These are phyloP conservation scores for Tupaia chinensis DNA, from an alignment of 2,113 vertebrate genomes.

Conservation along the genomic window DNA sequence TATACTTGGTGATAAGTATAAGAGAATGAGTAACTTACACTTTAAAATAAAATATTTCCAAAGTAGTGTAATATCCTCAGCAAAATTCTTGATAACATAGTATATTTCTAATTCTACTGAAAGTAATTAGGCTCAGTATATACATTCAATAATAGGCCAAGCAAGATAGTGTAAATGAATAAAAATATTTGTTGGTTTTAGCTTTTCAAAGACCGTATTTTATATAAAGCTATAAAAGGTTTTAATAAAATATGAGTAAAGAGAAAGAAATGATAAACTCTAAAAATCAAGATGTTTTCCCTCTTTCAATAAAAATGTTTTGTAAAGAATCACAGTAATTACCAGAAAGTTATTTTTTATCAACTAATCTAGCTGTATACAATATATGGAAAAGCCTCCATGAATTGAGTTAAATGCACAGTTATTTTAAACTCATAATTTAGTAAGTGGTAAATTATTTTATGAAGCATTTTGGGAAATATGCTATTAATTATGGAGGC, in stretches of 20 bases:
- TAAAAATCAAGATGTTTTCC: not conserved
- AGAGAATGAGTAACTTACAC: not conserved
- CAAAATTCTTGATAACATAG: slow-evolving; percentile 1
- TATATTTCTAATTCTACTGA: not conserved
- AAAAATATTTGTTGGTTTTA: not conserved
- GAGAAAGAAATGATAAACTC: not conserved
- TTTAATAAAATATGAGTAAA: slow-evolving; percentile 45
- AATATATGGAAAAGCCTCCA: not conserved
- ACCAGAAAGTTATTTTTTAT: slow-evolving; percentile 19
- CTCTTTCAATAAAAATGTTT: not conserved
- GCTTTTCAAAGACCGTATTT: not conserved
- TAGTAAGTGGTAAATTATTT: not conserved
- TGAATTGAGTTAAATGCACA: not conserved
- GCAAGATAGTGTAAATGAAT: not conserved
- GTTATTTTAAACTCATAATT: slow-evolving; percentile 2
- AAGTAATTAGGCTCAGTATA: not conserved
- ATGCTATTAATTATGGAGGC: not conserved
- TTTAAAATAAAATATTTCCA: slow-evolving; percentile 47
- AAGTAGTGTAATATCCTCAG: not conserved
- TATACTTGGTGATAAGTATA: not conserved
- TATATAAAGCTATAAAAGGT: not conserved
- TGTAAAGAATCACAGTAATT: not conserved
- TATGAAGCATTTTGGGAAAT: slow-evolving; percentile 45
- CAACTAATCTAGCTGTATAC: not conserved
- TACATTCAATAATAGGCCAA: not conserved